phyloP scores from a whole-genome alignment of 2,113 vertebrate species.

The Drymodes brunneopygia region DNA sequence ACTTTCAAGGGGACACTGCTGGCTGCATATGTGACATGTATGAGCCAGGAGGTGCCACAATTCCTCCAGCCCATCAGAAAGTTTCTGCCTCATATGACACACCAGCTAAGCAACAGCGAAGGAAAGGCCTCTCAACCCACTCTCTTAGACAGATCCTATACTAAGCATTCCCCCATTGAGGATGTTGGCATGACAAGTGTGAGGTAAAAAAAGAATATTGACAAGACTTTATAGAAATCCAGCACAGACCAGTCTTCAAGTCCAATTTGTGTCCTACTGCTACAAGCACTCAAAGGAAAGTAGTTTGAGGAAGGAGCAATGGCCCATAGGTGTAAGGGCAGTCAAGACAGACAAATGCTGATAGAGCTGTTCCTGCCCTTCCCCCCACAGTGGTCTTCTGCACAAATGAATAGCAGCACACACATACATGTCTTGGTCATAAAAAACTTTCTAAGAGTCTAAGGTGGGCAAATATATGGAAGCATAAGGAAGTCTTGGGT shows the following conservation, averaged over 20 bases:
- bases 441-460: neutral
- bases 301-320: neutral
- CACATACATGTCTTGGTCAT: neutral
- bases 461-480: neutral
- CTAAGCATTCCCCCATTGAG: fast-evolving
- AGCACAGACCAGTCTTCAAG: neutral
- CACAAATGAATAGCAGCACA: neutral
- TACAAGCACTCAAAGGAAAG: neutral
- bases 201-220: neutral
- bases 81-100: neutral
- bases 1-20: neutral
- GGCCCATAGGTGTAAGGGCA: neutral
- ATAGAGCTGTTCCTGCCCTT: neutral
- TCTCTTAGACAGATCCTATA: neutral
- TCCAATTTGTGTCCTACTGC: neutral
- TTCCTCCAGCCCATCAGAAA: neutral
- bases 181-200: neutral
- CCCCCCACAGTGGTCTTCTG: neutral
- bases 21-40: fast-evolving
- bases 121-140: neutral
- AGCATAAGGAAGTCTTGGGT: neutral
- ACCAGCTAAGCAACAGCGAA: neutral
- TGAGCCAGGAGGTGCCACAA: neutral
- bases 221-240: neutral
- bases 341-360: neutral